Evolutionary conservation across 2,797 vertebrate species (phyloP).

Genomic region (Micrastur ruficollis): DNA sequence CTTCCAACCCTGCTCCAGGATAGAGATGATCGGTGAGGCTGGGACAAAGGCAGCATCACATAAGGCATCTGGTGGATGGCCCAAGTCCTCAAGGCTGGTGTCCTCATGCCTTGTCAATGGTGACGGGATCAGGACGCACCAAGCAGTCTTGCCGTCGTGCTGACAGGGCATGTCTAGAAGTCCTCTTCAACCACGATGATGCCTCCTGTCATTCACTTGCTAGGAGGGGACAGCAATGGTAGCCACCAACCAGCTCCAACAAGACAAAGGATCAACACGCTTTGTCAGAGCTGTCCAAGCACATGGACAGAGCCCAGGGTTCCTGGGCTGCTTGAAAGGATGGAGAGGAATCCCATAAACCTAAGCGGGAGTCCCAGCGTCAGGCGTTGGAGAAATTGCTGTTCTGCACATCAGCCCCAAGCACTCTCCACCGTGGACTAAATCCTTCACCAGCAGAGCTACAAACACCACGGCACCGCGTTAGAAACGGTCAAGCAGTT

Average conservation of each 20-base stretch:
- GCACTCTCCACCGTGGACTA: neutral
- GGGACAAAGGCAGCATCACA: neutral
- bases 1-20: neutral
- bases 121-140: neutral
- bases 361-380: neutral
- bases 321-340: neutral
- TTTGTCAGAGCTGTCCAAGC: neutral
- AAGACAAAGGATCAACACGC: neutral
- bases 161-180: neutral
- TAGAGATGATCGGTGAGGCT: neutral
- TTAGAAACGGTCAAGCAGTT: too few relatives aligned
- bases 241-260: neutral
- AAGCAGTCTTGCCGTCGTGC: neutral
- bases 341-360: neutral
- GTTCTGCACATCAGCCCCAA: neutral
- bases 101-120: accelerated
- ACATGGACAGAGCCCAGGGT: neutral
- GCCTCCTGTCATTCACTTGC: neutral
- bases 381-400: neutral
- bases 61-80: neutral
- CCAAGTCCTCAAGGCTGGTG: neutral
- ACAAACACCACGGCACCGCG: accelerated
- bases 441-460: neutral
- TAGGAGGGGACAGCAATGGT: neutral
- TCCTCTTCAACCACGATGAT: accelerated